Evolutionary conservation across 2,113 vertebrate genomes (phyloP), one percentile per base, ranked within the genome.

Genomic region (Motacilla alba): DNA sequence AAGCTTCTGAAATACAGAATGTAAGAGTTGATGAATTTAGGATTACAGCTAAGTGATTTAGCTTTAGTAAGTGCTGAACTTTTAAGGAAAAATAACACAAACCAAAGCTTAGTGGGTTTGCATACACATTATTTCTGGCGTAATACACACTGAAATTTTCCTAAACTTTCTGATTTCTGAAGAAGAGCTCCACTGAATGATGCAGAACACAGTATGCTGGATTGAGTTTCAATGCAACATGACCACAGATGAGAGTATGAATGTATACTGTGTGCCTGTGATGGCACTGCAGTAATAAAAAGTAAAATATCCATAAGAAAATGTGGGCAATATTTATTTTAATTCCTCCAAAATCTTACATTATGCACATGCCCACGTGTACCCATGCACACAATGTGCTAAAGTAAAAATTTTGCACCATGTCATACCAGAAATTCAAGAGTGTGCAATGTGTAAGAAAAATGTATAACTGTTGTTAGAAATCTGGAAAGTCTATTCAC

Each of bases 391-490:
- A 85, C 41, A 68, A 84, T 30, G 53, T 63, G 87, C 53, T 88
- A 50, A 94, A 91, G 88, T 95, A 88, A 94, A 96, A 97, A 87
- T 70, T 83, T 83, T 92, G 94, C 68, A 89, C 41, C 94, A 74
- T 74, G 66, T 74, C 74, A 10, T 90, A 94, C 55, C 77, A 89
- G 82, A 85, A 95, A 86, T 79, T 75, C 74, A 44, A 94, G 52
- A 96, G 49, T 3, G 7, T 81, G 83, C 76, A 92, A 74, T 58
- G 93, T 62, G 87, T 96, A 97, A 97, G 96, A 97, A 95, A 94
- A 85, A 96, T 27, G 68, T 88, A 27, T 89, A 89, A 88, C 69
- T 90, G 52, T 46, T 95, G 39, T 70, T 94, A 88, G 74, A 87
- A 95, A 96, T 87, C 44, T 72, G 62, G 83, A 69, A 95, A 85